phyloP scores from a whole-genome alignment of 2,113 vertebrate genomes.

The Planiliza haematocheilus region DNA sequence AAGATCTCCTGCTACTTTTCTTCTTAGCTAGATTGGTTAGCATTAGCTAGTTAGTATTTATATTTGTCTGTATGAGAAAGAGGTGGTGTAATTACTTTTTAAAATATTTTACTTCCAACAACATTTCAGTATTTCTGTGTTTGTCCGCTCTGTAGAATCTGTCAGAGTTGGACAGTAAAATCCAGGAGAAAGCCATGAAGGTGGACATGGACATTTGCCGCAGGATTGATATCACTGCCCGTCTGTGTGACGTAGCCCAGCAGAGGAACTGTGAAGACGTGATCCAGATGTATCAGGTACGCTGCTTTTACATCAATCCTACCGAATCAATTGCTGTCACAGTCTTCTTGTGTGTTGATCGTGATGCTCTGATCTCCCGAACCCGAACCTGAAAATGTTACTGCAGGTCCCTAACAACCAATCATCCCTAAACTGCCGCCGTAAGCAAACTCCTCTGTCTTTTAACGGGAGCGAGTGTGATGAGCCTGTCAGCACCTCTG shows the following conservation, averaged over 20 bases:
- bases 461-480: conserved; percentile 81
- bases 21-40: too few relatives aligned
- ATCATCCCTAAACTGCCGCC: conserved; percentile 77
- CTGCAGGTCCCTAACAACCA: conserved; percentile 78
- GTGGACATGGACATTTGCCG: conserved; percentile 99
- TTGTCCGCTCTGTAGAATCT: conserved; percentile 85
- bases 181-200: conserved; percentile 99
- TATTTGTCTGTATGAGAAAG: too few relatives aligned
- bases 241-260: conserved; percentile 95
- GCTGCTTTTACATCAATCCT: too few relatives aligned
- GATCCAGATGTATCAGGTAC: conserved; percentile 97
- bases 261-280: conserved; percentile 97
- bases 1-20: too few relatives aligned
- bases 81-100: too few relatives aligned
- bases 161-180: conserved; percentile 95
- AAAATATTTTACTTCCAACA: too few relatives aligned
- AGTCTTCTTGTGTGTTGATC: not conserved
- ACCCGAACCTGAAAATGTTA: not conserved
- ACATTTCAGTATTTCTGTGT: too few relatives aligned
- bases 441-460: conserved; percentile 77
- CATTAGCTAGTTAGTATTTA: too few relatives aligned
- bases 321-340: not conserved
- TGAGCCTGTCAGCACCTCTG: conserved; percentile 81
- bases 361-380: conserved; percentile 24
- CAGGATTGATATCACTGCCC: conserved; percentile 96